phyloP scores from a whole-genome alignment of 2,797 vertebrate species.

The Fratercula arctica region DNA sequence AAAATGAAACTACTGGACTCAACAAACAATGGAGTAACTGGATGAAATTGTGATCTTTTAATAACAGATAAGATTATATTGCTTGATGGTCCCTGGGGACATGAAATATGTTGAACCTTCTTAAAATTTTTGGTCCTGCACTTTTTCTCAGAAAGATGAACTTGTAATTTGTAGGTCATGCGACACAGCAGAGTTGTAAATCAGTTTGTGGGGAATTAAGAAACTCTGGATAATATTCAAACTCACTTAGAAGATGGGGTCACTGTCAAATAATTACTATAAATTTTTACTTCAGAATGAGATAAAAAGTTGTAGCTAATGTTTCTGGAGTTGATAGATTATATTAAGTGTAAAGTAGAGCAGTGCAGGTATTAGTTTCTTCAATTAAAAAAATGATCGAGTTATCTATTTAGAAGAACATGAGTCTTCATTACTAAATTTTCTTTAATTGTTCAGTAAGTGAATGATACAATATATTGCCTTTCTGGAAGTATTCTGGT shows the following conservation, averaged over 20 bases:
- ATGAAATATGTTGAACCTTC: not conserved
- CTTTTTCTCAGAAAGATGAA: not conserved
- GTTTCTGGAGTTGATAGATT: not conserved
- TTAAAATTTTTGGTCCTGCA: not conserved
- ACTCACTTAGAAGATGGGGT: not conserved
- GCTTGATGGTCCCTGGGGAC: not conserved
- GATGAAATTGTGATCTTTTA: not conserved
- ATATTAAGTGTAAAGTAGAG: not conserved
- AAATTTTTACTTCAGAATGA: not conserved
- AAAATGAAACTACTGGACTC: not conserved
- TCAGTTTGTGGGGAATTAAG: not conserved
- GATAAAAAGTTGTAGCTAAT: not conserved
- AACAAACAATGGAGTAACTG: not conserved
- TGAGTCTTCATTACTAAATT: not conserved
- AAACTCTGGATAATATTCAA: not conserved
- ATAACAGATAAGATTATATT: not conserved
- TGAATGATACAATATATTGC: not conserved
- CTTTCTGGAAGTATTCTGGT: not conserved
- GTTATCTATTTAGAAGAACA: not conserved
- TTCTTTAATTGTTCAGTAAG: not conserved
- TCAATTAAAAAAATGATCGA: not conserved
- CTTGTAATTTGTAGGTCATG: not conserved
- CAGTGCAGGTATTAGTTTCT: not conserved
- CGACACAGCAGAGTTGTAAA: not conserved
- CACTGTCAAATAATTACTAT: not conserved